Percentiles rank a stretch among this genome's conserved stretches.
Evolutionary conservation across 2,797 vertebrate species (phyloP).

Genomic region (Siniperca undulata): DNA sequence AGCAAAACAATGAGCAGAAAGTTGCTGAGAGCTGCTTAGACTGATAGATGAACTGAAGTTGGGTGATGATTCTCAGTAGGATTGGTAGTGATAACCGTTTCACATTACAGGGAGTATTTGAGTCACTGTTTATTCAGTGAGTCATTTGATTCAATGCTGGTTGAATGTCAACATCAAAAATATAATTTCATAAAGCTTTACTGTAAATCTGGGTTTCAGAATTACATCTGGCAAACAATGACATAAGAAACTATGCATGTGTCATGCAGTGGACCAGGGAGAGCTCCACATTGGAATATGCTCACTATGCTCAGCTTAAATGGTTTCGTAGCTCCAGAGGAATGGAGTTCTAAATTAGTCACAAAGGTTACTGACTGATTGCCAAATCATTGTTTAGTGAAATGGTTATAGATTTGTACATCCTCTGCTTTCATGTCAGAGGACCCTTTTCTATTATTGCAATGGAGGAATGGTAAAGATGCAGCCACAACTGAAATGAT

Average conservation of each 20-base stretch:
- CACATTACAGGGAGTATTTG: neutral
- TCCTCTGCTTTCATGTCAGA: neutral
- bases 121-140: conserved; percentile 12
- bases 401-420: neutral
- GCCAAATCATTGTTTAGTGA: neutral
- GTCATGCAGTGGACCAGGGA: neutral
- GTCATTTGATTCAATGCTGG: conserved; percentile 3
- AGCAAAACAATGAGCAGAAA: neutral
- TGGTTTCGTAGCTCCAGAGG: neutral
- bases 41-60: neutral
- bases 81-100: neutral
- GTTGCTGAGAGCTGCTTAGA: neutral
- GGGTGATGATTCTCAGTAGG: neutral
- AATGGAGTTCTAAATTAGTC: neutral
- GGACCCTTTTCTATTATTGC: neutral
- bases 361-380: neutral
- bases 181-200: neutral
- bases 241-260: neutral
- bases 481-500: neutral
- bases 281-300: neutral
- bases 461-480: neutral
- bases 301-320: neutral
- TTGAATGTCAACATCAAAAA: conserved; percentile 1
- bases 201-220: neutral
- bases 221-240: conserved; percentile 7